phyloP scores from a whole-genome alignment of 2,888 invertebrate genomes.

The Drosophila bunnanda region DNA sequence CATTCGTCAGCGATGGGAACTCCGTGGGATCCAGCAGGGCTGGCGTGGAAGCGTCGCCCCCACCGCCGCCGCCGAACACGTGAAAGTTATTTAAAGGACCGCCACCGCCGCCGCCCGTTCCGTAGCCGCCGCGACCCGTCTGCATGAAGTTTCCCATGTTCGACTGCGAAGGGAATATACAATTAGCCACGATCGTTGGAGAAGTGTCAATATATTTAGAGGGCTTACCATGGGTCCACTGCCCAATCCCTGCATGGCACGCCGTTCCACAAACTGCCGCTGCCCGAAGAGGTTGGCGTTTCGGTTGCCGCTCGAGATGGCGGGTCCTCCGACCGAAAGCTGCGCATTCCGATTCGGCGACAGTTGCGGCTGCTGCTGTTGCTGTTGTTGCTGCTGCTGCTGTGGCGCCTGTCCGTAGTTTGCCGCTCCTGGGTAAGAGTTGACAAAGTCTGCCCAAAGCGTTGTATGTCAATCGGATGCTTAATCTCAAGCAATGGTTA shows the following conservation, averaged over 20 bases:
- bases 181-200: neutral
- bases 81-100: slow-evolving; percentile 90
- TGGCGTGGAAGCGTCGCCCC: slow-evolving; percentile 89
- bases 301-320: slow-evolving; percentile 86
- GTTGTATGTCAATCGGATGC: slow-evolving; percentile 2
- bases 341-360: slow-evolving; percentile 87
- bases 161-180: slow-evolving; percentile 83
- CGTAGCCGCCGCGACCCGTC: slow-evolving; percentile 86
- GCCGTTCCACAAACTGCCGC: slow-evolving; percentile 91
- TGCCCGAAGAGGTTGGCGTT: slow-evolving; percentile 90
- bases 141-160: slow-evolving; percentile 88
- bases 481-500: neutral
- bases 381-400: slow-evolving; percentile 84
- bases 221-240: slow-evolving; percentile 84
- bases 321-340: slow-evolving; percentile 86
- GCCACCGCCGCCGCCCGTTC: slow-evolving; percentile 87
- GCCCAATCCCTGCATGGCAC: slow-evolving; percentile 86
- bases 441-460: slow-evolving; percentile 55
- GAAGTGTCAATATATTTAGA: neutral
- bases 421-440: slow-evolving; percentile 82
- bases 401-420: slow-evolving; percentile 85
- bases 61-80: slow-evolving; percentile 91
- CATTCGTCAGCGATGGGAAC: slow-evolving; percentile 94
- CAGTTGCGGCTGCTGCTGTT: slow-evolving; percentile 86
- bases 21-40: slow-evolving; percentile 95